Conservation (phyloP, 2,113 vertebrate genomes). For the Todiramphus saurophagus region DNA sequence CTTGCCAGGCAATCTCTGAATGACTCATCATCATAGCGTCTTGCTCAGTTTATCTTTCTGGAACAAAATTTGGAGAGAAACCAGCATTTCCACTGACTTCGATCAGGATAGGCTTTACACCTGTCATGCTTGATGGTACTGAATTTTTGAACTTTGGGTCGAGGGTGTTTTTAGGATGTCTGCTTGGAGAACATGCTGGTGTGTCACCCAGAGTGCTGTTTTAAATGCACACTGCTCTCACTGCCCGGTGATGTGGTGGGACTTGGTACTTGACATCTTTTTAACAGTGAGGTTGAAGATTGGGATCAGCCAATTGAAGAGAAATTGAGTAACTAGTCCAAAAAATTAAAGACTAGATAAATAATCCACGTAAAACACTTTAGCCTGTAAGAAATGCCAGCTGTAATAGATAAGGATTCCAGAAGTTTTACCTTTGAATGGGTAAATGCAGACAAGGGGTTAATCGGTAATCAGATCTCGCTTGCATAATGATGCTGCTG, state of each 20-base stretch:
- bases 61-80: not conserved
- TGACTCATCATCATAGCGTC: accelerated
- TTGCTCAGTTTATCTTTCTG: not conserved
- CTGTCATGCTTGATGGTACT: too few relatives aligned
- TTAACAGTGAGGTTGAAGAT: not conserved
- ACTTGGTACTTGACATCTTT: accelerated
- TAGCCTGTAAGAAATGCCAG: accelerated
- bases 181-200: accelerated
- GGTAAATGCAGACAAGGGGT: not conserved
- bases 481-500: not conserved
- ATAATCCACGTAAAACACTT: not conserved
- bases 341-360: not conserved
- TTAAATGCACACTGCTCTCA: accelerated
- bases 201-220: accelerated
- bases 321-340: not conserved
- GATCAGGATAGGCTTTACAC: too few relatives aligned
- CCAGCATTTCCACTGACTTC: accelerated
- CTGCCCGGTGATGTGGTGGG: accelerated
- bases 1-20: not conserved
- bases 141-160: not conserved
- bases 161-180: not conserved
- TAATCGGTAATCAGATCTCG: not conserved
- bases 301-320: accelerated
- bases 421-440: not conserved
- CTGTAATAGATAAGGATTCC: not conserved